phyloP scores from a whole-genome alignment of 1,140 invertebrate species.

The Arion vulgaris region DNA sequence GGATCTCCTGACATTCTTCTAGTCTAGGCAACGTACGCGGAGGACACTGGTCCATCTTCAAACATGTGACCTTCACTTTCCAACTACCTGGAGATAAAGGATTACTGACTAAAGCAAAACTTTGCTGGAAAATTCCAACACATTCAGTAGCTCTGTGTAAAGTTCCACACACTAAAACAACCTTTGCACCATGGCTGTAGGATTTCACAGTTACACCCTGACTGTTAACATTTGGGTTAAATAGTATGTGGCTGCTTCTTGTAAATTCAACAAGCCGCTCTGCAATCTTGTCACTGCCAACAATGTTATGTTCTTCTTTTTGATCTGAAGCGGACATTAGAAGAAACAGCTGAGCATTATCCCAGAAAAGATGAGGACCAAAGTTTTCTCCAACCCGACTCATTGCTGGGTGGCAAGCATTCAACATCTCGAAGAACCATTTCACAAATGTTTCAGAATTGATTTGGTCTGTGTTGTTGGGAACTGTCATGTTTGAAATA shows the following conservation, averaged over 20 bases:
- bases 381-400: constrained; percentile 64
- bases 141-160: constrained; percentile 74
- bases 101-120: constrained; percentile 78
- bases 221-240: constrained; percentile 77
- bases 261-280: constrained; percentile 70
- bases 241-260: constrained; percentile 74
- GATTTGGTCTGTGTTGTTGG: constrained; percentile 55
- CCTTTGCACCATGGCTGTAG: constrained; percentile 78
- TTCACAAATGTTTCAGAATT: constrained; percentile 76
- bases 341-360: constrained; percentile 71
- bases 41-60: constrained; percentile 43
- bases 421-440: constrained; percentile 79
- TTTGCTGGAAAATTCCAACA: constrained; percentile 79
- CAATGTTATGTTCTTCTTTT: constrained; percentile 45
- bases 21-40: background rate
- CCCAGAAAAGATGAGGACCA: constrained; percentile 76
- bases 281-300: constrained; percentile 61
- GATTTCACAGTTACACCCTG: constrained; percentile 76
- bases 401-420: constrained; percentile 66
- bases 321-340: constrained; percentile 51
- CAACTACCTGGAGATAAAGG: constrained; percentile 77
- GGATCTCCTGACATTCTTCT: background rate
- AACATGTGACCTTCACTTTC: constrained; percentile 76
- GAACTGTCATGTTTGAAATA: background rate
- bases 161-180: constrained; percentile 78